Conservation (phyloP, 1,140 invertebrate species). For the Drosophila navojoa region DNA sequence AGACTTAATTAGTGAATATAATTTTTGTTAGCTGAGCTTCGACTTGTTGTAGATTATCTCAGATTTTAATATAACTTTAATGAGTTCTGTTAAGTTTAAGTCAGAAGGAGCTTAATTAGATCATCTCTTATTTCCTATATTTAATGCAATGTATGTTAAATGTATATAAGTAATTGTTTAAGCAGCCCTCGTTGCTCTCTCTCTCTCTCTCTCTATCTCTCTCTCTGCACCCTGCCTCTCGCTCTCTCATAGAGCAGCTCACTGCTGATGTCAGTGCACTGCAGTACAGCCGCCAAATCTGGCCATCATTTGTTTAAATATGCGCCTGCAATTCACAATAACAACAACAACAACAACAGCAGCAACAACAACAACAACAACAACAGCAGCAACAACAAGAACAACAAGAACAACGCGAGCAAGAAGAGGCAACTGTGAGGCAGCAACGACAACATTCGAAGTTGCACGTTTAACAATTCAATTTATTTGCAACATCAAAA, state of each 20-base stretch:
- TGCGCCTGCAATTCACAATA: constrained; percentile 74
- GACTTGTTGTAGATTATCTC: too few species aligned
- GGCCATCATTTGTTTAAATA: constrained; percentile 84
- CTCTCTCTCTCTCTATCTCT: constrained; percentile 6
- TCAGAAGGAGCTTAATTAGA: too few species aligned
- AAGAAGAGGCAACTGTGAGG: constrained; percentile 26
- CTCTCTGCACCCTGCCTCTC: too few species aligned
- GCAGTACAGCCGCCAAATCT: constrained; percentile 68
- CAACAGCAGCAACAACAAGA: constrained; percentile 34
- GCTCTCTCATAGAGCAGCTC: constrained; percentile 51
- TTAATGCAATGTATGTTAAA: too few species aligned
- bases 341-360: constrained; percentile 46
- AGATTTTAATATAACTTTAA: too few species aligned
- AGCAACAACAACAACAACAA: constrained; percentile 15
- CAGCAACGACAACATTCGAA: constrained; percentile 70
- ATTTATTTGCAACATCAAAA: constrained; percentile 84
- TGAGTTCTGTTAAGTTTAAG: too few species aligned
- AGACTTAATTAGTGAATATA: too few species aligned
- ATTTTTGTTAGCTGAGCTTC: too few species aligned
- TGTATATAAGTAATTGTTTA: neutral
- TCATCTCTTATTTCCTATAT: too few species aligned
- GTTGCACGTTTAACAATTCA: constrained; percentile 84
- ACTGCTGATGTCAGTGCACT: constrained; percentile 57
- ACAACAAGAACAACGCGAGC: constrained; percentile 24
- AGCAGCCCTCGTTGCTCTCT: constrained; percentile 1